Conservation (phyloP, 2,797 vertebrate genomes). For the Hydrolagus colliei region DNA sequence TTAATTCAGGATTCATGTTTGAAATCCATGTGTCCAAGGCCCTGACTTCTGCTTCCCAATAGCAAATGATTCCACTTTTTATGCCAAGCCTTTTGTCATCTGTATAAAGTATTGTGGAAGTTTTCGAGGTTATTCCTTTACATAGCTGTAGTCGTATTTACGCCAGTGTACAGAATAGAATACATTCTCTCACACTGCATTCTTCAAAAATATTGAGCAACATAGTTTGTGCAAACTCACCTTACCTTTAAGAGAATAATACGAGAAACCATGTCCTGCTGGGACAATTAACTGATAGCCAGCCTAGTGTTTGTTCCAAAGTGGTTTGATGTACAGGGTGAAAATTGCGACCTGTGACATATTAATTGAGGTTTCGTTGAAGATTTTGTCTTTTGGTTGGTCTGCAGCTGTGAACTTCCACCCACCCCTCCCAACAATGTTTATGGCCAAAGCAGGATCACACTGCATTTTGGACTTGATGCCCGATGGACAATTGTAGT, state of each 20-base stretch:
- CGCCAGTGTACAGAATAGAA: not conserved
- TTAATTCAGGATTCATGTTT: no score
- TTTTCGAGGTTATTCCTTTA: not conserved
- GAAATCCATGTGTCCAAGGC: no score
- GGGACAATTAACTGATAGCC: not conserved
- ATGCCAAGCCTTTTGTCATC: not conserved
- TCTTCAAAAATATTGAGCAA: not conserved
- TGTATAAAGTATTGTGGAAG: not conserved
- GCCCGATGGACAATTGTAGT: no score
- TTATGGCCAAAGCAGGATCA: no score
- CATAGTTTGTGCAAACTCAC: not conserved
- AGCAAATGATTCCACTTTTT: no score
- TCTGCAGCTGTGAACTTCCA: no score
- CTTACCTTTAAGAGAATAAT: not conserved
- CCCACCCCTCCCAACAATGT: no score
- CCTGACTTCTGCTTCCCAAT: slow-evolving; percentile 29
- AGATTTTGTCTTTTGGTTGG: no score
- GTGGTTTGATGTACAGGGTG: not conserved
- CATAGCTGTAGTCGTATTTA: not conserved
- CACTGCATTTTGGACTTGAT: no score
- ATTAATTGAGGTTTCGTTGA: no score
- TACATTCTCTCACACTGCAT: not conserved
- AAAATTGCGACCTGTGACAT: no score
- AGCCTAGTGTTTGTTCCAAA: not conserved
- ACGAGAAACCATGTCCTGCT: not conserved